Conservation (phyloP, 2,888 invertebrate genomes). For the Microplitis deprimator region DNA sequence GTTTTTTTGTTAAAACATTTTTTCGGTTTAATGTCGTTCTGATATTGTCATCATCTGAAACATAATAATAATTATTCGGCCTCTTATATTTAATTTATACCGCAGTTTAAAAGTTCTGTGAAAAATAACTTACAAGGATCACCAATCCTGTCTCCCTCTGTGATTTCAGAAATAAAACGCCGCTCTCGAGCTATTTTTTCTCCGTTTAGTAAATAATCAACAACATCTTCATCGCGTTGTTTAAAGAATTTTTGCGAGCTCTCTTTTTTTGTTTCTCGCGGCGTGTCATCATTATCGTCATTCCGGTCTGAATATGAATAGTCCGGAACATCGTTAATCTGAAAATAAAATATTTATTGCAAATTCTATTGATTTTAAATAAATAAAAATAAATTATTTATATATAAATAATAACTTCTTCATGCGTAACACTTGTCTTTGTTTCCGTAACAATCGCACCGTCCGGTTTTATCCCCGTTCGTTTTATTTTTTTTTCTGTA, state of each 20-base stretch:
- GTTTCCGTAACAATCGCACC: slow-evolving; percentile 90
- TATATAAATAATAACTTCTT: slow-evolving; percentile 73
- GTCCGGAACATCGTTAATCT: slow-evolving; percentile 79
- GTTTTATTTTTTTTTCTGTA: slow-evolving; percentile 86
- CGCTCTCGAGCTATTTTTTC: slow-evolving; percentile 85
- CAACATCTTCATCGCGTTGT: slow-evolving; percentile 85
- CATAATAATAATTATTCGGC: neutral
- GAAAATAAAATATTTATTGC: slow-evolving; percentile 20
- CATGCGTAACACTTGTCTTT: slow-evolving; percentile 86
- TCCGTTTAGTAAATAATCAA: slow-evolving; percentile 88
- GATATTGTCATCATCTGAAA: neutral
- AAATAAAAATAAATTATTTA: neutral
- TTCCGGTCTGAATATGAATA: slow-evolving; percentile 53
- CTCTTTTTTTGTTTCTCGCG: slow-evolving; percentile 70
- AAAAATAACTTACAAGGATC: slow-evolving; percentile 57
- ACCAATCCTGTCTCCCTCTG: slow-evolving; percentile 82
- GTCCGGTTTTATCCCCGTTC: slow-evolving; percentile 84
- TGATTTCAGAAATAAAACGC: slow-evolving; percentile 85
- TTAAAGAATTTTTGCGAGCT: slow-evolving; percentile 78
- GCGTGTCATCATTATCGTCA: slow-evolving; percentile 68
- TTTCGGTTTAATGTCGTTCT: slow-evolving; percentile 76
- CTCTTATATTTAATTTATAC: neutral
- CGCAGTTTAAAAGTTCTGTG: neutral
- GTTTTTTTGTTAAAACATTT: slow-evolving; percentile 85
- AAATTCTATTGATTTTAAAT: slow-evolving; percentile 4